Conservation (phyloP, 1,140 invertebrate species). For the Scaptomyza montana region DNA sequence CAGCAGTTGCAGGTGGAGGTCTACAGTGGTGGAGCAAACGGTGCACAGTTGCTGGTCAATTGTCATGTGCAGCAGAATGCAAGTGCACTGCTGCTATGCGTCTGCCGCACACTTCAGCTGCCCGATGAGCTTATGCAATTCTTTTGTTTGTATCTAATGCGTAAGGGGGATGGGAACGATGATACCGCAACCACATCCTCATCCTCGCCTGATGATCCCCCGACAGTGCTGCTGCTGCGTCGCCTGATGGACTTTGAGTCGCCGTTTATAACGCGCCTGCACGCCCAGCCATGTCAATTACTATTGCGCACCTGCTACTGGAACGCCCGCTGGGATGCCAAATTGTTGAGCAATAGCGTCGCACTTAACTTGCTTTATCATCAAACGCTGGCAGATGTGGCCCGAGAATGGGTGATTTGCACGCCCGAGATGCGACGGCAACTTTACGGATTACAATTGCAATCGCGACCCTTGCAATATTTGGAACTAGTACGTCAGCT, state of each 20-base stretch:
- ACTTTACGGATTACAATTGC: slow-evolving; percentile 88
- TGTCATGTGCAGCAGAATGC: slow-evolving; percentile 93
- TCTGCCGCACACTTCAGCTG: slow-evolving; percentile 90
- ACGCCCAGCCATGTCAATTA: slow-evolving; percentile 87
- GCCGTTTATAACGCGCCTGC: slow-evolving; percentile 93
- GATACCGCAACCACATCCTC: neutral
- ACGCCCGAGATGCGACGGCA: slow-evolving; percentile 89
- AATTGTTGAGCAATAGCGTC: slow-evolving; percentile 91
- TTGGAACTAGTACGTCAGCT: slow-evolving; percentile 91
- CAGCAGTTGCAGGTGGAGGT: slow-evolving; percentile 63
- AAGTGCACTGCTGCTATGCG: slow-evolving; percentile 91
- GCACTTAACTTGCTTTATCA: slow-evolving; percentile 94
- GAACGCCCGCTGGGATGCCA: slow-evolving; percentile 92
- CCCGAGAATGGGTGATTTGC: slow-evolving; percentile 92
- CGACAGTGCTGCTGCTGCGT: slow-evolving; percentile 90
- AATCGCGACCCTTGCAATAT: slow-evolving; percentile 93
- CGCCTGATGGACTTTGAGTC: slow-evolving; percentile 98
- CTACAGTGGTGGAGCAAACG: slow-evolving; percentile 88
- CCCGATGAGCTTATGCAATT: slow-evolving; percentile 91
- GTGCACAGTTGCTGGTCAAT: slow-evolving; percentile 92
- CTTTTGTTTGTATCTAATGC: slow-evolving; percentile 95
- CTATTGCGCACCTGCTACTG: slow-evolving; percentile 94
- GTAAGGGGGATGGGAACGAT: slow-evolving; percentile 87
- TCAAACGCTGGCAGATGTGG: slow-evolving; percentile 93
- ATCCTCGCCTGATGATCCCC: slow-evolving; percentile 84